A percentile compares a stretch with the other conserved stretches of the same genome.
phyloP scores from a whole-genome alignment of 2,888 invertebrate genomes.

The Palloptera scutellata region DNA sequence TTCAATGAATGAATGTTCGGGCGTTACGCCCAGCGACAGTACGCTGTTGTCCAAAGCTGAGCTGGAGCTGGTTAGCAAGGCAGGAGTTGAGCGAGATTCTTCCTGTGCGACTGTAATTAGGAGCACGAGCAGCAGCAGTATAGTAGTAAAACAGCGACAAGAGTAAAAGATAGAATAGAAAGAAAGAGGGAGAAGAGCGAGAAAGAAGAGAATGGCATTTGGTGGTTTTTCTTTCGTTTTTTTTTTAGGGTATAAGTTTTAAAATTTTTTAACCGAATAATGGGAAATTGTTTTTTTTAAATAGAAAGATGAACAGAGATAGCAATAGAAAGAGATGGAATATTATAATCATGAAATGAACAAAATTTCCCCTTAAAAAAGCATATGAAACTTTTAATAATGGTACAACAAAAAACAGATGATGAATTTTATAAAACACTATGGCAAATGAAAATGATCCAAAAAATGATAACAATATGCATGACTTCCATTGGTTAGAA shows the following conservation, averaged over 20 bases:
- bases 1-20: conserved; percentile 85
- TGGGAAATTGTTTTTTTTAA: no score
- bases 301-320: not conserved
- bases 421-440: no score
- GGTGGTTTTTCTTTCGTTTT: conserved; percentile 1
- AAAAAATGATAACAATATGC: no score
- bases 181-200: not conserved
- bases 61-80: conserved; percentile 76
- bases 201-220: conserved; percentile 3
- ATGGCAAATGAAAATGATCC: no score
- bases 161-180: not conserved
- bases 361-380: no score
- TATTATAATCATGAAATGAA: no score
- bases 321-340: not conserved
- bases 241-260: not conserved
- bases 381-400: no score
- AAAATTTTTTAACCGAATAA: no score
- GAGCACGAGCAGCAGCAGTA: conserved; percentile 28
- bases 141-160: conserved; percentile 19
- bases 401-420: no score
- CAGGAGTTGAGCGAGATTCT: conserved; percentile 89
- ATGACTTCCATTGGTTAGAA: no score
- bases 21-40: conserved; percentile 81
- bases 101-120: conserved; percentile 80
- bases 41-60: conserved; percentile 68